Base-by-base conservation (phyloP, 2,797 vertebrate genomes). In the Eulemur albifrons region DNA sequence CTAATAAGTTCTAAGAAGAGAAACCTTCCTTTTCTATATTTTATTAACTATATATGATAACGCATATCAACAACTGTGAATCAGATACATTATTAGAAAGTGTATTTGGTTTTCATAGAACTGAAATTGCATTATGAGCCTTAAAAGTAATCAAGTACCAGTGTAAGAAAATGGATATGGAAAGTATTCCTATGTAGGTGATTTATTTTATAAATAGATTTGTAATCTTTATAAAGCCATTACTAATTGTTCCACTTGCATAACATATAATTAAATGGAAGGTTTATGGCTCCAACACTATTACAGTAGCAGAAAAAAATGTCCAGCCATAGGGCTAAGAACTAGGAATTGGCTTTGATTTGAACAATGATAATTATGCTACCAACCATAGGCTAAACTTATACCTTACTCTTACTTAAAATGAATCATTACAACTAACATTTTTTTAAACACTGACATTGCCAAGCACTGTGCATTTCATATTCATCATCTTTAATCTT, bases 191-290 rank as follows among this genome's bases (percentile, higher is more conserved):
- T 90, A 57, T 63, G 7, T 52, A 17, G 50, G 63, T 95, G 27
- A 83, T 88, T 93, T 92, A 96, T 63, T 96, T 92, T 95, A 92
- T 10, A 94, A 93, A 84, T n/a, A 86, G 35, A 52, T 77, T 87
- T 95, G 9, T 92, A 91, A 48, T 92, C 67, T 89, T 97, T 93
- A 84, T 54, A 72, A 76, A 87, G 32, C 48, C 63, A 88, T 94
- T 86, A 52, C 79, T 97, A 94, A 95, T 91, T 93, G n/a, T 70
- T 86, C 14, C n/a, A 70, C 59, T 96, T 95, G 32, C 48, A 80
- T 81, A 90, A 92, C 32, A 82, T 82, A 50, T 84, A 97, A 96
- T 93, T 93, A 90, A 73, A 86, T 95, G 54, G 4, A 91, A 87
- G 8, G 20, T 40, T 86, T 95, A 88, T 86, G 70, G 12, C 67